Conservation (phyloP, 2,797 vertebrate genomes). For the Premnoplex brunnescens region DNA sequence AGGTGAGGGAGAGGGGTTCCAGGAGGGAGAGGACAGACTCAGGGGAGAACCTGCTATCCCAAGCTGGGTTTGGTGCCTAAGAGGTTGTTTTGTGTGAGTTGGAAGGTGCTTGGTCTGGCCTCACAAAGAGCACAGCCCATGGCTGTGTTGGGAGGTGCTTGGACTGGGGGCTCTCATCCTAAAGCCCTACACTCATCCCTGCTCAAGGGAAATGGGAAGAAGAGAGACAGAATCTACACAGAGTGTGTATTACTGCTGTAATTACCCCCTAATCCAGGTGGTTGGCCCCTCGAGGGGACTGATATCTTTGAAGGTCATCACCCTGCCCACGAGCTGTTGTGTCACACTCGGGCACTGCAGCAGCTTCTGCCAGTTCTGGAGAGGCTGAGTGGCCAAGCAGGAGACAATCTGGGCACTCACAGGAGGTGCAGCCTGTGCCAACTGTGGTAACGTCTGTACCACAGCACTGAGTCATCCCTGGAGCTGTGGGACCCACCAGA, state of each 20-base stretch:
- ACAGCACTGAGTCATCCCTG: neutral
- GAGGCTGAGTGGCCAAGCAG: neutral
- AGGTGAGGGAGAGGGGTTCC: neutral
- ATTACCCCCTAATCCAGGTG: accelerated
- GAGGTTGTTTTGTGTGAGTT: accelerated
- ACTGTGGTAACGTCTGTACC: accelerated
- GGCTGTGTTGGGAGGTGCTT: neutral
- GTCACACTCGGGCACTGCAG: accelerated
- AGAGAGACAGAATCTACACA: accelerated
- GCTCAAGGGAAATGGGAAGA: accelerated
- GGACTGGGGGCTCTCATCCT: accelerated
- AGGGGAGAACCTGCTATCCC: accelerated
- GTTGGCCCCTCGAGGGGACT: accelerated
- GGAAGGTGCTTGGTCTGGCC: neutral
- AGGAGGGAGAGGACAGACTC: neutral
- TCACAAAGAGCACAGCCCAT: accelerated
- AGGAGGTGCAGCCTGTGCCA: neutral
- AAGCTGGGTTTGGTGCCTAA: neutral
- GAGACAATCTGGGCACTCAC: accelerated
- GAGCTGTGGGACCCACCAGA: neutral
- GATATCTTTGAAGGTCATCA: accelerated
- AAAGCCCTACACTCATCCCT: neutral
- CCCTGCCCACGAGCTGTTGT: neutral
- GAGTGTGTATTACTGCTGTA: accelerated
- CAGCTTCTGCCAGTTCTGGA: neutral